phyloP scores from a whole-genome alignment of 2,113 vertebrate genomes.

The Corvus cornix region DNA sequence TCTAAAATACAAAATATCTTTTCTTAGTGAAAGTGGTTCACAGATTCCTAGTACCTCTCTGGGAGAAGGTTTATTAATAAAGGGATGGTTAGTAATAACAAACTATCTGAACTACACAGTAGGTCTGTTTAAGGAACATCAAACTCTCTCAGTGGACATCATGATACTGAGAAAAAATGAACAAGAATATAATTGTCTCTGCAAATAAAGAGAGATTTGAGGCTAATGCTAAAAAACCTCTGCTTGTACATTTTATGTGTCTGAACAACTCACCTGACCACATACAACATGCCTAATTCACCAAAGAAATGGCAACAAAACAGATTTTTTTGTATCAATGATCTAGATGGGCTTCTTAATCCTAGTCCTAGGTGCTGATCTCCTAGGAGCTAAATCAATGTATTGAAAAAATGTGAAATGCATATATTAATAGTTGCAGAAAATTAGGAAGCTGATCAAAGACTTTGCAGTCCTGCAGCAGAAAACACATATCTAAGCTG shows the following conservation, averaged over 20 bases:
- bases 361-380: neutral
- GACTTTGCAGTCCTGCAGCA: neutral
- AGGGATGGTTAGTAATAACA: neutral
- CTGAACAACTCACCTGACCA: neutral
- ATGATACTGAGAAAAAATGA: accelerated
- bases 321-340: neutral
- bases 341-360: neutral
- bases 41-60: neutral
- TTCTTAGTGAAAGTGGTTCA: neutral
- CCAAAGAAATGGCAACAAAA: neutral
- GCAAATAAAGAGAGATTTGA: neutral
- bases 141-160: neutral
- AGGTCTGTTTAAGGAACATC: neutral
- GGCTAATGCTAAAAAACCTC: accelerated
- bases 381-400: neutral
- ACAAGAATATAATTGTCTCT: neutral
- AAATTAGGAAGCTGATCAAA: neutral
- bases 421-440: neutral
- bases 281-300: accelerated
- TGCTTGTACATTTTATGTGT: neutral
- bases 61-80: neutral
- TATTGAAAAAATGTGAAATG: neutral
- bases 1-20: neutral
- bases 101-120: neutral
- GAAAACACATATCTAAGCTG: neutral